Evolutionary conservation across 2,888 invertebrate species (phyloP), one percentile per base, ranked within the genome.

Genomic region (Axea sp.): DNA sequence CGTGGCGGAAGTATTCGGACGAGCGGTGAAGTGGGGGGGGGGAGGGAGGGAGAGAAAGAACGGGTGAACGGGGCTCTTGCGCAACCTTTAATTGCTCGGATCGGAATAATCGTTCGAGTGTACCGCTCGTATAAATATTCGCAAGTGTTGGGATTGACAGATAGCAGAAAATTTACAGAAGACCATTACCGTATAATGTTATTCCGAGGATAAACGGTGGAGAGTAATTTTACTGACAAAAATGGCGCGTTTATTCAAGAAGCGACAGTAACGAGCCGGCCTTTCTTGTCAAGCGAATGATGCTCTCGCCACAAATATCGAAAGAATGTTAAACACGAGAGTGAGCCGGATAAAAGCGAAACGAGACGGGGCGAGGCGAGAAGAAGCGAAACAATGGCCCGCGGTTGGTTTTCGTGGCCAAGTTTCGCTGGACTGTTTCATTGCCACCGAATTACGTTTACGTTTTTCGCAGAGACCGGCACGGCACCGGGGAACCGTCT

Each of bases 371-470:
- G 62, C 37, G 65, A 73, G 73, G 41, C 73, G 8, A 9, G 9
- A 28, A 1, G 3, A 19, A 53, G 64, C 41, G 64, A 71, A 73
- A 47, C 73, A 53, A 67, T 71, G 74, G 62, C 73, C 73, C 26
- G 19, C 33, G 64, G 51, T 49, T 71, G 53, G 41, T 76, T 78
- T 76, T 67, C 75, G 75, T 67, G 76, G 68, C 75, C 78, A 77
- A 78, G 78, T 80, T 82, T 80, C 51, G 65, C 78, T 77, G 77
- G 79, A 64, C 74, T 69, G 78, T n/a, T n/a, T n/a, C 57, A 76
- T 76, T 72, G 76, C 74, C 49, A 74, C 73, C 68, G 11, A 28
- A 8, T 51, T 49, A 47, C 60, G 47, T 41, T 60, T 22, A 17
- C 9, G 2, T n/a, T n/a, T n/a, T n/a, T n/a, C n/a, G n/a, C n/a